Conservation (phyloP, 1,140 invertebrate genomes). For the Penaeus chinensis region DNA sequence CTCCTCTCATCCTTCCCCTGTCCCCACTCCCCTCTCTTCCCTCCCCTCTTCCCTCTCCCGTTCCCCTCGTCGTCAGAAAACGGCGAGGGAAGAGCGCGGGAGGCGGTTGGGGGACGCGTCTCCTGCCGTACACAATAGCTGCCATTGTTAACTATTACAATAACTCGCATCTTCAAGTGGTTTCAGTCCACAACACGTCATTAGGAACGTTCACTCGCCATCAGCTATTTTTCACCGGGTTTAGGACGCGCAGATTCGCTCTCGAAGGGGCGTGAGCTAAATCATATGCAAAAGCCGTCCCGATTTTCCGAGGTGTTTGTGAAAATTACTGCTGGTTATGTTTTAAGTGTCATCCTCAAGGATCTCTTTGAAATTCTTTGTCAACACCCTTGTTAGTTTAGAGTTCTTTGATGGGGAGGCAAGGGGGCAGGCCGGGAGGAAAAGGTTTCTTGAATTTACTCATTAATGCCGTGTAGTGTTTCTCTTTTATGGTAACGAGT, state of each 20-base stretch:
- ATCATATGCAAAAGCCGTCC: constrained; percentile 6
- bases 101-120: background rate
- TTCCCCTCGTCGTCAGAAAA: background rate
- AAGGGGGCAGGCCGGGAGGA: too few relatives aligned
- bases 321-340: constrained; percentile 40
- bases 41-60: constrained; percentile 4
- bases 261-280: background rate
- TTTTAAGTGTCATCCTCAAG: constrained; percentile 25
- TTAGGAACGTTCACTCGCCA: constrained; percentile 23
- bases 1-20: background rate
- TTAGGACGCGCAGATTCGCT: background rate
- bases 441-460: too few relatives aligned
- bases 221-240: constrained; percentile 21
- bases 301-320: constrained; percentile 14
- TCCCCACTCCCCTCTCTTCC: constrained; percentile 9
- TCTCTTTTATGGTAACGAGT: too few relatives aligned
- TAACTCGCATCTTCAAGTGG: constrained; percentile 49
- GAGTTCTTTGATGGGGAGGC: constrained; percentile 17
- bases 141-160: constrained; percentile 52
- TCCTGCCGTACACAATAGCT: constrained; percentile 32
- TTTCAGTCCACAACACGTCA: constrained; percentile 46
- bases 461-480: too few relatives aligned
- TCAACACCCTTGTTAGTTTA: constrained; percentile 30
- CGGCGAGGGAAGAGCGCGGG: background rate
- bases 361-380: constrained; percentile 15